phyloP scores from a whole-genome alignment of 2,888 invertebrate species.

The Sympetrum striolatum region DNA sequence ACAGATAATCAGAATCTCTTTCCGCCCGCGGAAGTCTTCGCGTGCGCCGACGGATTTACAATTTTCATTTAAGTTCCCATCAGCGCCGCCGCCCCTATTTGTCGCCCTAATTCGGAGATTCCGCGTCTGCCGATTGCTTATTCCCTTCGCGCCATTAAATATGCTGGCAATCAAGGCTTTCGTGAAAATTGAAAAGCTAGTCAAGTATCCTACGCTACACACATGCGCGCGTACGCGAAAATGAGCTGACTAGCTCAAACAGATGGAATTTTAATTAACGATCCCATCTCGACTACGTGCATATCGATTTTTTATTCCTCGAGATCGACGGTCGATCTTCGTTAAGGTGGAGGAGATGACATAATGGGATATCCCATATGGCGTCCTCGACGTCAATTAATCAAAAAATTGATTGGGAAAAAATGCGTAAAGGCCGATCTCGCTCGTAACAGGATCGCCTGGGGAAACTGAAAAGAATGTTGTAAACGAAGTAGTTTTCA shows the following conservation, averaged over 20 bases:
- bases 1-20: not conserved
- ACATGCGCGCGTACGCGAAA: not conserved
- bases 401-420: constrained; percentile 17
- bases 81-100: not conserved
- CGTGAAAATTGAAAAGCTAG: not conserved
- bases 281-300: not conserved
- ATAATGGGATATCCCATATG: not conserved
- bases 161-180: not conserved
- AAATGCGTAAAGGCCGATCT: too few species aligned
- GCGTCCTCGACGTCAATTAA: not conserved
- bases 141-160: not conserved
- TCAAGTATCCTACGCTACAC: not conserved
- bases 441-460: too few species aligned
- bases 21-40: not conserved
- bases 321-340: not conserved
- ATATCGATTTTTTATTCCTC: not conserved
- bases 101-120: not conserved
- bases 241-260: constrained; percentile 16
- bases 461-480: too few species aligned
- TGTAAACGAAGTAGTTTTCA: too few species aligned
- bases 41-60: not conserved
- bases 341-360: not conserved
- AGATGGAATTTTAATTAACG: constrained; percentile 28
- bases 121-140: not conserved
- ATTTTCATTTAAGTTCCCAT: not conserved